Conservation (phyloP, 92 coral and sea anemone genomes). For the Palythoa heliodiscus region DNA sequence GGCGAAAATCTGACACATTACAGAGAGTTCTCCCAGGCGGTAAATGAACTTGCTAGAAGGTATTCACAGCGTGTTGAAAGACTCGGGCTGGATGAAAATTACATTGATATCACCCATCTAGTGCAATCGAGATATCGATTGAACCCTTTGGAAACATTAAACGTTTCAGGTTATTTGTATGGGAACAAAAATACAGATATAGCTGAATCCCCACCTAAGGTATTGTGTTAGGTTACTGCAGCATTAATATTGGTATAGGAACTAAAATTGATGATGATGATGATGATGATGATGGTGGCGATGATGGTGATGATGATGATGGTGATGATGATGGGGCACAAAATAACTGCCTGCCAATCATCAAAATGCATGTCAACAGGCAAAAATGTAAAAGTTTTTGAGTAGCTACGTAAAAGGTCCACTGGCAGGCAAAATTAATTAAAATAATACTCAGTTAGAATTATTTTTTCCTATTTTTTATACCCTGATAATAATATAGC, state of each 20-base stretch:
- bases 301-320: no score
- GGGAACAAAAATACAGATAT: background rate
- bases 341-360: no score
- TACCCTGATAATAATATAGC: no score
- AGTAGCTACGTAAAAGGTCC: background rate
- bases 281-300: background rate
- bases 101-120: conserved; percentile 73
- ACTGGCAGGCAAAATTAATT: no score
- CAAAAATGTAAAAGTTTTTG: no score
- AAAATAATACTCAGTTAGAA: no score
- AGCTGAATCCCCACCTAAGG: background rate
- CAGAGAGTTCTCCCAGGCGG: conserved; percentile 72
- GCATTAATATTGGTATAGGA: no score
- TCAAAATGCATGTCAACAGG: no score
- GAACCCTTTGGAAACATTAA: background rate
- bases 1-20: conserved; percentile 80
- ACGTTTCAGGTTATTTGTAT: conserved; percentile 29
- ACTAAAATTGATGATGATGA: background rate
- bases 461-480: no score
- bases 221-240: background rate
- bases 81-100: conserved; percentile 84
- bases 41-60: conserved; percentile 54
- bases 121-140: conserved; percentile 62
- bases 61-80: conserved; percentile 77
- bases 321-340: no score